These are phyloP conservation scores for Anolis apletophallus DNA, from an alignment of 2,797 vertebrate genomes.

Conservation along the genomic window DNA sequence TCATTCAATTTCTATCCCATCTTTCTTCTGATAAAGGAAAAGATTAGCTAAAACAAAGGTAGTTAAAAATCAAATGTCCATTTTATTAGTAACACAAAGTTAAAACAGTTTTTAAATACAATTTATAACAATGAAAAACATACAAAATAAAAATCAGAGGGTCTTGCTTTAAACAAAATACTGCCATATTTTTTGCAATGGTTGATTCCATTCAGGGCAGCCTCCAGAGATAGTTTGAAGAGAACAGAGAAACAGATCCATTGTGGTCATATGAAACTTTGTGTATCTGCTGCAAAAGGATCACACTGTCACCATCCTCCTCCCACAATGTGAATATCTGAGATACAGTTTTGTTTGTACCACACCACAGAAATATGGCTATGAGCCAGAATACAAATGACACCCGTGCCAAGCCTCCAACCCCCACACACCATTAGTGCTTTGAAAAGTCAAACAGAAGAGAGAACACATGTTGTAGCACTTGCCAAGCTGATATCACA, in stretches of 20 bases:
- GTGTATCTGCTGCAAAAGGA: background rate
- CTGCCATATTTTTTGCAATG: background rate
- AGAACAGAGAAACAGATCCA: background rate
- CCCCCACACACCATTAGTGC: background rate
- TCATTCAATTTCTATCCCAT: no score
- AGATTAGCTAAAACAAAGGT: no score
- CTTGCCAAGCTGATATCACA: conserved; percentile 24
- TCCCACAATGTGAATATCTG: background rate
- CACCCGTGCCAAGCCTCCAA: conserved; percentile 2
- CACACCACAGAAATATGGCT: background rate
- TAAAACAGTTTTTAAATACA: no score
- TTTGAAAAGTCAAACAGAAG: conserved; percentile 29
- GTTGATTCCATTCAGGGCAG: background rate
- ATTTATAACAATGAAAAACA: no score
- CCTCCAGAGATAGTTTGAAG: background rate
- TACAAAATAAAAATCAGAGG: no score
- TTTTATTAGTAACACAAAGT: no score
- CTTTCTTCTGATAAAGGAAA: no score
- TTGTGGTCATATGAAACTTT: background rate
- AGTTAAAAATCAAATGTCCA: no score
- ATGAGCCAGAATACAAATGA: background rate
- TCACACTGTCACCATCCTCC: background rate
- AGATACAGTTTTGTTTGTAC: background rate
- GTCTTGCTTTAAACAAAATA: background rate
- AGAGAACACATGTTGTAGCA: conserved; percentile 22